Percentiles rank a stretch among this genome's conserved stretches.
Evolutionary conservation across 2,113 vertebrate species (phyloP).

Genomic region (Chlamydotis undulata): DNA sequence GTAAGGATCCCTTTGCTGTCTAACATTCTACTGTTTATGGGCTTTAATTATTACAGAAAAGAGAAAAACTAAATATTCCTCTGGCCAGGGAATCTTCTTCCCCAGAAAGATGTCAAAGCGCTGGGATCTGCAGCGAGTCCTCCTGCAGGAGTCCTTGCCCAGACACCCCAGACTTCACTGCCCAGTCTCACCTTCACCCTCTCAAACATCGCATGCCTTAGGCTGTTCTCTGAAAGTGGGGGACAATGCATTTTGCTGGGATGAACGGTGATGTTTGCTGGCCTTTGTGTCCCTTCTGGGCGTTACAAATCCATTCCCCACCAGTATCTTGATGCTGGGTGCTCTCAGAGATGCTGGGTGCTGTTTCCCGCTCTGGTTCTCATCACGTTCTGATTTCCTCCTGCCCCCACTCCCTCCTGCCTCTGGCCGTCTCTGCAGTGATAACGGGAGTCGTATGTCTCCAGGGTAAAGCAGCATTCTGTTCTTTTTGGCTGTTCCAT

Average conservation of each 20-base stretch:
- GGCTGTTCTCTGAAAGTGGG: neutral
- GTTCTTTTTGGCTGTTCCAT: neutral
- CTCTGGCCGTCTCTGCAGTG: neutral
- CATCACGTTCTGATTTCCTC: neutral
- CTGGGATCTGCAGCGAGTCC: neutral
- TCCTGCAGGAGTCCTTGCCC: neutral
- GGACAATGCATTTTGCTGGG: neutral
- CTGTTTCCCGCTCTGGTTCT: neutral
- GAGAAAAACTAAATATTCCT: neutral
- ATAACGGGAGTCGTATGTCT: neutral
- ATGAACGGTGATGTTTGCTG: neutral
- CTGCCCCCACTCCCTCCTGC: neutral
- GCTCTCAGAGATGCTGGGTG: neutral
- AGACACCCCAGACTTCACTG: neutral
- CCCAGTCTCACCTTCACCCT: neutral
- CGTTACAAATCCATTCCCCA: rapidly evolving
- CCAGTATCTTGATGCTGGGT: neutral
- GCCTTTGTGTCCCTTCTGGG: neutral
- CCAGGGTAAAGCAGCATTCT: neutral
- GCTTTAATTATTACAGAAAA: neutral
- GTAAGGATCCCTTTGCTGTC: neutral
- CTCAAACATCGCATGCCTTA: rapidly evolving
- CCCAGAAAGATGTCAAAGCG: neutral
- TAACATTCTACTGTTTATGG: neutral
- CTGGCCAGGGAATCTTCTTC: neutral